Conservation (phyloP, 2,113 vertebrate genomes). For the Psephotus haematonotus region DNA sequence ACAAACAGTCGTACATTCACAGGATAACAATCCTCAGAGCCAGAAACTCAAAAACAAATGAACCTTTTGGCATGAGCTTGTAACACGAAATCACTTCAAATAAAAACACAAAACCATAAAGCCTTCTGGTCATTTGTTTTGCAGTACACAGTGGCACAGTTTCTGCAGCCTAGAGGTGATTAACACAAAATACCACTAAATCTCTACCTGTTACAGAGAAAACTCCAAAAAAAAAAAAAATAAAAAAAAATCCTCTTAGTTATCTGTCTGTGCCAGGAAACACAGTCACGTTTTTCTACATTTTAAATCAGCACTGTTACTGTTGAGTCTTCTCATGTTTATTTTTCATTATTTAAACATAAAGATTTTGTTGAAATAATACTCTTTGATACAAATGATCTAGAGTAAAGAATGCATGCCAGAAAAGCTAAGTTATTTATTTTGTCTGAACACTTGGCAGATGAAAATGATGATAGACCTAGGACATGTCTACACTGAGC, state of each 20-base stretch:
- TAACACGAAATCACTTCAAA: slow-evolving; percentile 12
- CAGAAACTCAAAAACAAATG: slow-evolving; percentile 25
- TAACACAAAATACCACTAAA: slow-evolving; percentile 35
- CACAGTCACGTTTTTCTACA: background rate
- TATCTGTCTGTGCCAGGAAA: slow-evolving; percentile 23
- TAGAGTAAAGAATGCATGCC: slow-evolving; percentile 61
- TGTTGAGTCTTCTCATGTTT: slow-evolving; percentile 41
- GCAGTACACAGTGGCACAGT: background rate
- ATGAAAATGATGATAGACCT: slow-evolving; percentile 65
- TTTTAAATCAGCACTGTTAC: slow-evolving; percentile 42
- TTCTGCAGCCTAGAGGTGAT: background rate
- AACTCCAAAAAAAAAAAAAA: background rate
- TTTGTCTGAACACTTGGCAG: slow-evolving; percentile 68
- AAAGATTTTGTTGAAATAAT: slow-evolving; percentile 69
- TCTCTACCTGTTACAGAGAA: slow-evolving; percentile 32
- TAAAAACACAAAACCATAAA: slow-evolving; percentile 28
- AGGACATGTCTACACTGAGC: slow-evolving; percentile 56
- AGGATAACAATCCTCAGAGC: background rate
- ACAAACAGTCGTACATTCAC: slow-evolving; percentile 6
- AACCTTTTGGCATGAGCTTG: background rate
- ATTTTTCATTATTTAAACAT: slow-evolving; percentile 41
- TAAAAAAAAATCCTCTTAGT: background rate
- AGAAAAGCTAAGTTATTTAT: slow-evolving; percentile 73
- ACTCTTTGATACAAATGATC: slow-evolving; percentile 68
- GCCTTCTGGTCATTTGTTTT: slow-evolving; percentile 30